Base-by-base conservation (phyloP, 1,140 invertebrate genomes). In the Colletes gigas region DNA sequence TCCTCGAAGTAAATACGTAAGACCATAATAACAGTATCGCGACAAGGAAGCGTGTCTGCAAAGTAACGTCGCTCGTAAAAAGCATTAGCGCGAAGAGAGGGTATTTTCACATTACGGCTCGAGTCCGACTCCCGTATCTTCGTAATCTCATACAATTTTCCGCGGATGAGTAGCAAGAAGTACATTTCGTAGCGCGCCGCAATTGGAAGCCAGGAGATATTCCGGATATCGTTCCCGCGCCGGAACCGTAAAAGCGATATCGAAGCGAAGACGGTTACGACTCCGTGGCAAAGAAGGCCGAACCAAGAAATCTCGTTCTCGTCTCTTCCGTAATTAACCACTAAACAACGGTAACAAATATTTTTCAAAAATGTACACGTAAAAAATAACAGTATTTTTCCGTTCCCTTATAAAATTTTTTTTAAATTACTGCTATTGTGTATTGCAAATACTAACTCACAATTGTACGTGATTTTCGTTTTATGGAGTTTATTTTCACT, bases 61-160 rank as follows among this genome's bases (percentile, higher is more conserved):
- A 70, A 60, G 66, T 77, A 77, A 70, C 41, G 54, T 9, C 0
- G 15, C 19, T 67, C 75, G 66, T 77, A 77, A 77, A 77, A 77
- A 70, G 66, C 66, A 77, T 77, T 69, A 77, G 41, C 41, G 65
- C 15, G 44, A 52, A 50, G 15, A 50, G 15, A 41, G 55, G 6
- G 55, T 77, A 77, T 77, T 69, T 69, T 50, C 21, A 55, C 44
- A n/a, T 70, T 70, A 60, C 55, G 39, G 41, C 66, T 15, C 3
- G 8, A 41, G 41, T 67, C 63, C 19, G n/a, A 30, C 21, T 9
- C 17, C 65, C 39, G 17, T 41, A 52, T 60, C 65, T 50, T 70
- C 75, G 54, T 77, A 77, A 77, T 77, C 75, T 60, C 66, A 12
- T 69, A 70, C 55, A 77, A 70, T 77, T 77, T 70, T 70, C 67